These are phyloP conservation scores for Thelaira solivaga DNA, from an alignment of 2,888 invertebrate genomes.

Conservation along the genomic window DNA sequence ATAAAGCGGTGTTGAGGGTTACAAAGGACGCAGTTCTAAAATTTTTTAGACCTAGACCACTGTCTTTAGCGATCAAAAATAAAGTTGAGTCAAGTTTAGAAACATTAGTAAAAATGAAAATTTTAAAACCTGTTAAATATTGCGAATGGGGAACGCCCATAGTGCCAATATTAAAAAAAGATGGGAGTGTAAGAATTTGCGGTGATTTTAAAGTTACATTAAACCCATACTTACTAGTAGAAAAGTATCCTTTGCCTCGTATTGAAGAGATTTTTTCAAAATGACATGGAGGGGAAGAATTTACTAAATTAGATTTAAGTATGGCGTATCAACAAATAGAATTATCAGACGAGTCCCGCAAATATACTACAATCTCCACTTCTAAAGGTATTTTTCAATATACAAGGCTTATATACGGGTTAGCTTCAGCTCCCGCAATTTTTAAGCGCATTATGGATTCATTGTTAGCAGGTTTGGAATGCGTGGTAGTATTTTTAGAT, in stretches of 20 bases:
- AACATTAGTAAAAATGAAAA: slow-evolving; percentile 30
- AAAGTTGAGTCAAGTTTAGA: slow-evolving; percentile 47
- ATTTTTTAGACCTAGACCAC: slow-evolving; percentile 48
- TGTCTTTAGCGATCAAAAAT: slow-evolving; percentile 38
- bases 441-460: slow-evolving; percentile 69
- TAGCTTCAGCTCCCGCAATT: slow-evolving; percentile 71
- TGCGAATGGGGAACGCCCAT: slow-evolving; percentile 70
- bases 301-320: slow-evolving; percentile 67
- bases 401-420: slow-evolving; percentile 68
- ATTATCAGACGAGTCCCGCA: slow-evolving; percentile 66
- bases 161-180: slow-evolving; percentile 70
- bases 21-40: slow-evolving; percentile 45
- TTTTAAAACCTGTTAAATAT: slow-evolving; percentile 52
- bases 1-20: slow-evolving; percentile 44
- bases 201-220: slow-evolving; percentile 62
- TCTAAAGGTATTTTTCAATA: slow-evolving; percentile 63
- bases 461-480: slow-evolving; percentile 64
- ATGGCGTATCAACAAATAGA: slow-evolving; percentile 71
- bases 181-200: slow-evolving; percentile 66
- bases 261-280: slow-evolving; percentile 65
- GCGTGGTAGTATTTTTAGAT: slow-evolving; percentile 64
- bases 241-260: slow-evolving; percentile 62
- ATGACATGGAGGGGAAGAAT: slow-evolving; percentile 37
- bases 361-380: slow-evolving; percentile 66
- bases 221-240: slow-evolving; percentile 64